Percentiles rank a stretch among this genome's conserved stretches.
Evolutionary conservation across 2,113 vertebrate species (phyloP).

Genomic region (Alethe diademata): DNA sequence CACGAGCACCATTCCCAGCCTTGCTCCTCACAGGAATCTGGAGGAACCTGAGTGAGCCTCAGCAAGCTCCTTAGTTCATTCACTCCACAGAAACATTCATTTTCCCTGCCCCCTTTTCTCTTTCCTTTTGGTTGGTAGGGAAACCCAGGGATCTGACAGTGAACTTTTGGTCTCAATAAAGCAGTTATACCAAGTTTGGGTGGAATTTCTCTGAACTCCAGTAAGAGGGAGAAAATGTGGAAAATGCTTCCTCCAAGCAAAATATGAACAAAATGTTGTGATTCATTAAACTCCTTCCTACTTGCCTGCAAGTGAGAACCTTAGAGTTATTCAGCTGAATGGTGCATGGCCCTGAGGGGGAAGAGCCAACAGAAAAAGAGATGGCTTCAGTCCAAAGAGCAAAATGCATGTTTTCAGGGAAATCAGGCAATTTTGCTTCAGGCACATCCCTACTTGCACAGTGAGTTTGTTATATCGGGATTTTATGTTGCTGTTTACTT

Average conservation of each 20-base stretch:
- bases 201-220: constrained; percentile 12
- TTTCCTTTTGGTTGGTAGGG: not conserved
- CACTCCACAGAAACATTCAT: not conserved
- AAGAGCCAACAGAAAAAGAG: constrained; percentile 37
- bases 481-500: constrained; percentile 50
- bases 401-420: constrained; percentile 66
- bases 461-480: constrained; percentile 46
- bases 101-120: not conserved
- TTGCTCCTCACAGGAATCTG: not conserved
- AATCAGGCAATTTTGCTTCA: constrained; percentile 58
- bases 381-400: constrained; percentile 61
- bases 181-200: not conserved
- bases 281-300: constrained; percentile 46
- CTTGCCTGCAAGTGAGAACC: constrained; percentile 52
- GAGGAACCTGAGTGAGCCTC: constrained; percentile 29
- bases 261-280: constrained; percentile 51
- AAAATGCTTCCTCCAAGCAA: constrained; percentile 37
- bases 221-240: constrained; percentile 25
- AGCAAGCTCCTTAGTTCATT: constrained; percentile 39
- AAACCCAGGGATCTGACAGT: constrained; percentile 4
- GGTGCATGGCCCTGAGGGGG: not conserved
- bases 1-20: constrained; percentile 12
- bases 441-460: constrained; percentile 33
- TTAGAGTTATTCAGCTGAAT: constrained; percentile 24
- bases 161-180: constrained; percentile 18